Percentiles rank a stretch among this genome's conserved stretches.
Evolutionary conservation across 2,113 vertebrate genomes (phyloP).

Genomic region (Zosterops lateralis): DNA sequence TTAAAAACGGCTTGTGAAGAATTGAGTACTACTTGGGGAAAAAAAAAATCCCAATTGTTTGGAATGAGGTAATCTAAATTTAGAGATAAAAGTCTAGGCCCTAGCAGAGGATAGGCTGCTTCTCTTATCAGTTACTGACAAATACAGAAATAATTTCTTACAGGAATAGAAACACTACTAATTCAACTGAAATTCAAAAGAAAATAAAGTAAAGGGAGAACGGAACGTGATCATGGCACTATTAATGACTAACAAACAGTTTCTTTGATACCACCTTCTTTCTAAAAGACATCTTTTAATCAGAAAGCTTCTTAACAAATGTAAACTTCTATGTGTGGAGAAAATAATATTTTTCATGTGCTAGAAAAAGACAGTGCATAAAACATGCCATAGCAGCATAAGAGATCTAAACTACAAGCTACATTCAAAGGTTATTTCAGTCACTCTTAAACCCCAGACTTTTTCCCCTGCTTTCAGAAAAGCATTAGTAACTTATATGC

Average conservation of each 20-base stretch:
- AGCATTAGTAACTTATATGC: neutral
- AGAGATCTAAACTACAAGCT: constrained; percentile 5
- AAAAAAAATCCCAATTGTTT: neutral
- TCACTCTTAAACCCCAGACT: neutral
- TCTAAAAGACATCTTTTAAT: neutral
- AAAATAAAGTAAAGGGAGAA: neutral
- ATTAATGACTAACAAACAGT: neutral
- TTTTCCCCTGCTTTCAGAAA: neutral
- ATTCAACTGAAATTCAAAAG: neutral
- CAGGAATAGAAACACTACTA: neutral
- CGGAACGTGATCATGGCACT: neutral
- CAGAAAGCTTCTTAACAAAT: neutral
- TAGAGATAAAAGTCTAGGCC: neutral
- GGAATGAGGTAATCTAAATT: neutral
- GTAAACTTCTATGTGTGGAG: neutral
- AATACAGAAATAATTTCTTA: neutral
- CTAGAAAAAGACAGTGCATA: neutral
- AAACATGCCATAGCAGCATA: constrained; percentile 44
- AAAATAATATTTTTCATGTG: neutral
- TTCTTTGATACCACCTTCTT: neutral
- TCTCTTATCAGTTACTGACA: neutral
- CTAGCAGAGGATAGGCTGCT: constrained; percentile 10
- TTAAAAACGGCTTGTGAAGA: neutral
- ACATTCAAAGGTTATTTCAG: constrained; percentile 8
- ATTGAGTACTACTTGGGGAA: neutral